These are phyloP conservation scores for Ferrisia virgata DNA, from an alignment of 2,888 invertebrate species.

Conservation along the genomic window DNA sequence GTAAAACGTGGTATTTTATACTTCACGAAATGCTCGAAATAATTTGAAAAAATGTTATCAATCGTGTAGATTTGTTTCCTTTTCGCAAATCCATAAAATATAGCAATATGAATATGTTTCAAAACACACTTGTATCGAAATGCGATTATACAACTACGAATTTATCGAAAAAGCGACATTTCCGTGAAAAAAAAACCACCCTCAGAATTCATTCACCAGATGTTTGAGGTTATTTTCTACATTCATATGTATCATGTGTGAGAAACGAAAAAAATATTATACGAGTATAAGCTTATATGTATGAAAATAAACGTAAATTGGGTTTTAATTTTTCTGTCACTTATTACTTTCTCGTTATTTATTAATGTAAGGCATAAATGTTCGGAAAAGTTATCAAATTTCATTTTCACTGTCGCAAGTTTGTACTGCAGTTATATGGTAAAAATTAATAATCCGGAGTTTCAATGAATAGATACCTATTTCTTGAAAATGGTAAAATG, in stretches of 20 bases:
- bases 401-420: neutral
- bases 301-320: no score
- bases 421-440: neutral
- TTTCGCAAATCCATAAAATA: neutral
- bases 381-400: neutral
- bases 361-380: neutral
- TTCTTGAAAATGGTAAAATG: neutral
- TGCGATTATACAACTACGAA: neutral
- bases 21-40: neutral
- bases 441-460: neutral
- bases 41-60: neutral
- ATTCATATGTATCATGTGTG: neutral
- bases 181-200: neutral
- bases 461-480: neutral
- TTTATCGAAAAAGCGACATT: neutral
- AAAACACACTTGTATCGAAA: neutral
- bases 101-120: neutral
- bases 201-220: neutral
- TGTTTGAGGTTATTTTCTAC: neutral
- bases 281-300: no score
- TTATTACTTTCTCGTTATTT: neutral
- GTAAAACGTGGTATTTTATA: neutral
- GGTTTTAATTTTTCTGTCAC: neutral
- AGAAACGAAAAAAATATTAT: neutral
- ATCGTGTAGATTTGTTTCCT: neutral